phyloP scores from a whole-genome alignment of 2,113 vertebrate genomes.

The Herpailurus yagouaroundi region DNA sequence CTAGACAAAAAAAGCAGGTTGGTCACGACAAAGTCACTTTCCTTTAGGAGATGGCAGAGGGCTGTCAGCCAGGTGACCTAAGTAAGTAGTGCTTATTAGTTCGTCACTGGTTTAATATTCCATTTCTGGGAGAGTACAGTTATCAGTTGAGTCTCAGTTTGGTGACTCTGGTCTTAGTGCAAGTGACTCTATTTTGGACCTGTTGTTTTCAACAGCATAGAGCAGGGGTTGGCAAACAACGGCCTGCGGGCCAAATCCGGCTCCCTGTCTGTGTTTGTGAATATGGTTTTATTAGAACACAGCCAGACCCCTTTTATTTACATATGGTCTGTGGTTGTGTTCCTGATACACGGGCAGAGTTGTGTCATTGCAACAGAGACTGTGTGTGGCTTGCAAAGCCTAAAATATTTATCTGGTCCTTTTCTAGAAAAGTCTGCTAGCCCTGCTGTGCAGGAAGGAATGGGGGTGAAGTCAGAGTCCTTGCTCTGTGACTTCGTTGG shows the following conservation, averaged over 20 bases:
- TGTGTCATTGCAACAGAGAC: background rate
- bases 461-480: background rate
- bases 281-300: background rate
- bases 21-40: background rate
- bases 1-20: background rate
- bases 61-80: background rate
- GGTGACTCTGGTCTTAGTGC: background rate
- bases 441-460: background rate
- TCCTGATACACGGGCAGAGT: fast-evolving
- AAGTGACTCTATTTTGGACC: background rate
- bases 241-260: background rate
- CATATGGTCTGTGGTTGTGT: background rate
- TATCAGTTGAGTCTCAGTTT: background rate
- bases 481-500: background rate
- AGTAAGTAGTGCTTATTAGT: background rate
- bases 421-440: background rate
- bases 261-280: background rate
- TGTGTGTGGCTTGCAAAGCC: background rate
- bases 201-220: background rate
- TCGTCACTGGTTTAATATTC: background rate
- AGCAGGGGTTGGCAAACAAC: background rate
- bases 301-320: background rate
- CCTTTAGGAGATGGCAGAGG: background rate
- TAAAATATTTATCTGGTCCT: background rate
- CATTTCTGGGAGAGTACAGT: background rate